These are phyloP conservation scores for Dromaius novaehollandiae DNA, from an alignment of 2,113 vertebrate genomes.

Conservation along the genomic window DNA sequence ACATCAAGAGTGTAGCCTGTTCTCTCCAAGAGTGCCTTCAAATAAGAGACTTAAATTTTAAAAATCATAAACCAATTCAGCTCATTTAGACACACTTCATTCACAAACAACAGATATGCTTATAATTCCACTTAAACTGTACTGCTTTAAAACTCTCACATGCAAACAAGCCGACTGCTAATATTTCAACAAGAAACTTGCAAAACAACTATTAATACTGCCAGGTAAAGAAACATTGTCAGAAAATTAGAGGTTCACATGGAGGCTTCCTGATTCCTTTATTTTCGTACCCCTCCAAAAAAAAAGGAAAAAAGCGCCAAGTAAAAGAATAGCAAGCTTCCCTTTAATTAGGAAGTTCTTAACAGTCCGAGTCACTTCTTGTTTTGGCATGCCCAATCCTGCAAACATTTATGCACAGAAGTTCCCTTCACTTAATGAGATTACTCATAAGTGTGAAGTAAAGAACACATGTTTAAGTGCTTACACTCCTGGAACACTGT, in stretches of 20 bases:
- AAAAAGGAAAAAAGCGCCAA: neutral
- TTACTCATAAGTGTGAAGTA: conserved; percentile 55
- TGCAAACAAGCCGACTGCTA: neutral
- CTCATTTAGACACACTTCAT: neutral
- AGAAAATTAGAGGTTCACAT: neutral
- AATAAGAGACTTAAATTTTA: conserved; percentile 30
- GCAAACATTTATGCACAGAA: conserved; percentile 42
- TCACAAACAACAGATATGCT: neutral
- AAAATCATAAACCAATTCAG: neutral
- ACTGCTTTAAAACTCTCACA: neutral
- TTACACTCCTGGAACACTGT: neutral
- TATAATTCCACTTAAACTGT: neutral
- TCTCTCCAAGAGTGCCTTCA: conserved; percentile 93
- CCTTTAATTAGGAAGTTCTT: conserved; percentile 53
- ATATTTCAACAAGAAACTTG: neutral
- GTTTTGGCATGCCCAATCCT: conserved; percentile 55
- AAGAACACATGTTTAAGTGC: conserved; percentile 38
- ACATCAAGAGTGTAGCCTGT: conserved; percentile 97
- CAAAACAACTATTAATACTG: neutral
- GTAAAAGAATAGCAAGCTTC: neutral
- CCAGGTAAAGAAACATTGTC: neutral
- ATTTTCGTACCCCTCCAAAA: neutral
- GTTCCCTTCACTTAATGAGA: conserved; percentile 60
- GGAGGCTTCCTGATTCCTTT: neutral
- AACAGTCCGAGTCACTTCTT: conserved; percentile 39